Conservation (phyloP, 2,797 vertebrate species). For the Syngnathus acus region DNA sequence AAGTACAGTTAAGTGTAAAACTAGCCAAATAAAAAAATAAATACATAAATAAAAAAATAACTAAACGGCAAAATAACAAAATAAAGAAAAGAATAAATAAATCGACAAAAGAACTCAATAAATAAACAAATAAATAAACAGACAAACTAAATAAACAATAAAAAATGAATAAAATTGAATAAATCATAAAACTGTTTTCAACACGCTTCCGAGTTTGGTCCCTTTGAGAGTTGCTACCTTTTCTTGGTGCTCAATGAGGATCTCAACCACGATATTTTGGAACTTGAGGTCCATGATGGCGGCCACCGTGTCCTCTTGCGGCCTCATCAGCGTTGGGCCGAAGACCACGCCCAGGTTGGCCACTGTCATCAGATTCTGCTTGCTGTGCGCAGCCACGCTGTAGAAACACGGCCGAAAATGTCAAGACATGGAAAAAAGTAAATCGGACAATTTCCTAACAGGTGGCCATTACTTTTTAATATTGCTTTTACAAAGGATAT, state of each 20-base stretch:
- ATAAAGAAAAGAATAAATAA: no score
- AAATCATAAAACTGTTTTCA: background rate
- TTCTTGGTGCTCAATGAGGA: conserved; percentile 89
- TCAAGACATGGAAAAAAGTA: no score
- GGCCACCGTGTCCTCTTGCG: conserved; percentile 93
- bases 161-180: background rate
- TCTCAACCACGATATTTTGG: conserved; percentile 98
- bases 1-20: no score
- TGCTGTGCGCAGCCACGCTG: conserved; percentile 71
- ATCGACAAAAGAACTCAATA: background rate
- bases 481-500: background rate
- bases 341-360: conserved; percentile 97
- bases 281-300: conserved; percentile 99
- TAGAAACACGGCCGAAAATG: background rate
- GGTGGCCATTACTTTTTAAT: background rate
- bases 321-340: conserved; percentile 94
- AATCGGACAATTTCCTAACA: background rate
- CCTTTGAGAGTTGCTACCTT: conserved; percentile 69
- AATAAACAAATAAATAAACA: no score
- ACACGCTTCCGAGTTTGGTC: background rate
- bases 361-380: conserved; percentile 91
- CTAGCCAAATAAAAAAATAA: no score
- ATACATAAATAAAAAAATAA: no score
- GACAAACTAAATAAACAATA: no score
- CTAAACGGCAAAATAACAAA: no score